A percentile compares a stretch with the other conserved stretches of the same genome.
Evolutionary conservation across 2,888 invertebrate genomes (phyloP).

Genomic region (Tenthredo distinguenda): DNA sequence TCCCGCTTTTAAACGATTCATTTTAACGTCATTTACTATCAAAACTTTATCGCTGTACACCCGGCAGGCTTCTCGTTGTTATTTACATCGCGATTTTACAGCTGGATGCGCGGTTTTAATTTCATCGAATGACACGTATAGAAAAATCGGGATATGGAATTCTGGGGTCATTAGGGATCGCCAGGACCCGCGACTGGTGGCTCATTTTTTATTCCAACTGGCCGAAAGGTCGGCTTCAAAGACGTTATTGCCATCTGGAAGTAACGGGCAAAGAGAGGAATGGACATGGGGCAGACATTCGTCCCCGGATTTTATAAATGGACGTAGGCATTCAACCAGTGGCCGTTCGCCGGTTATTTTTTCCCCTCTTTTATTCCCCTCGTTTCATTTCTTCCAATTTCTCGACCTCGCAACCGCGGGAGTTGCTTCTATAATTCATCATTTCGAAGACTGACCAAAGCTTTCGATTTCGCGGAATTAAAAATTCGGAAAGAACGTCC

Average conservation of each 20-base stretch:
- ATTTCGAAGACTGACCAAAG: too few relatives aligned
- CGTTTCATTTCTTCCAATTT: background rate
- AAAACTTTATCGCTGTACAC: background rate
- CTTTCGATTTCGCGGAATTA: too few relatives aligned
- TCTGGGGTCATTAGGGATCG: background rate
- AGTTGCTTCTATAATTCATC: too few relatives aligned
- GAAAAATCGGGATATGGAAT: background rate
- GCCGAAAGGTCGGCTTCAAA: slow-evolving; percentile 23
- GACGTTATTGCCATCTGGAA: slow-evolving; percentile 11
- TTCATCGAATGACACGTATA: background rate
- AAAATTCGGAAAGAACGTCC: too few relatives aligned
- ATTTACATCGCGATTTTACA: background rate
- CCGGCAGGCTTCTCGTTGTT: background rate
- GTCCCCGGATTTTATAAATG: slow-evolving; percentile 4
- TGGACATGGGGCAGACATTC: slow-evolving; percentile 14
- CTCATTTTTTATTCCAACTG: background rate
- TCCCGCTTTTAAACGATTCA: slow-evolving; percentile 9
- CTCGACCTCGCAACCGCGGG: too few relatives aligned
- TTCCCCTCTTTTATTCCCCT: background rate
- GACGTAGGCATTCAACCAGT: slow-evolving; percentile 45
- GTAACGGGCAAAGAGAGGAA: background rate
- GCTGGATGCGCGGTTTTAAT: background rate
- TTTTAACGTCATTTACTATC: slow-evolving; percentile 23
- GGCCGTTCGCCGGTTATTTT: slow-evolving; percentile 15
- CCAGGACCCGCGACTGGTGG: background rate